Evolutionary conservation across 2,888 invertebrate genomes (phyloP).

Genomic region (Machimus rusticus): DNA sequence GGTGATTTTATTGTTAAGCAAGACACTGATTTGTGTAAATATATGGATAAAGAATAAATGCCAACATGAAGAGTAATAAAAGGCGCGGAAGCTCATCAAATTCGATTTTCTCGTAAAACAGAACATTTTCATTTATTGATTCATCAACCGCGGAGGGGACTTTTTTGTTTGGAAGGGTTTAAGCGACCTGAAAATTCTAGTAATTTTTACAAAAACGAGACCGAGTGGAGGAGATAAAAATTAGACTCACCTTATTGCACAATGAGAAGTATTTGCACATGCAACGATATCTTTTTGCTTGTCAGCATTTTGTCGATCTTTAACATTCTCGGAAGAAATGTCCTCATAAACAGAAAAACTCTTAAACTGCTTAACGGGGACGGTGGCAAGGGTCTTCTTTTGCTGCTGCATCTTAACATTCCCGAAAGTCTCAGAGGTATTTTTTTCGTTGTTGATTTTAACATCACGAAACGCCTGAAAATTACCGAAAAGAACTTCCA

Average conservation of each 20-base stretch:
- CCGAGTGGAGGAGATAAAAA: too few relatives aligned
- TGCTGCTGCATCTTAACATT: conserved; percentile 50
- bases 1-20: too few relatives aligned
- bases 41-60: too few relatives aligned
- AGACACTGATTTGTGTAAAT: too few relatives aligned
- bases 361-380: conserved; percentile 77
- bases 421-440: conserved; percentile 51
- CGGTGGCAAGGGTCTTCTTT: conserved; percentile 58
- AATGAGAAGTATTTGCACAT: conserved; percentile 27
- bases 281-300: conserved; percentile 44
- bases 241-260: conserved; percentile 45
- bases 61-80: too few relatives aligned
- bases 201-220: too few relatives aligned
- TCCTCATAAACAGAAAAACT: conserved; percentile 81
- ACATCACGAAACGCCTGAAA: conserved; percentile 55
- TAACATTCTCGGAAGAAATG: conserved; percentile 49
- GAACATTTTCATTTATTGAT: not conserved
- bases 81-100: not conserved
- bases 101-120: not conserved
- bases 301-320: conserved; percentile 1
- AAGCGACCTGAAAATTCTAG: not conserved
- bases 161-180: not conserved
- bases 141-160: not conserved
- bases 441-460: conserved; percentile 50
- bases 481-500: not conserved